Base-by-base conservation (phyloP, 2,888 invertebrate genomes). In the Aradus depressus region DNA sequence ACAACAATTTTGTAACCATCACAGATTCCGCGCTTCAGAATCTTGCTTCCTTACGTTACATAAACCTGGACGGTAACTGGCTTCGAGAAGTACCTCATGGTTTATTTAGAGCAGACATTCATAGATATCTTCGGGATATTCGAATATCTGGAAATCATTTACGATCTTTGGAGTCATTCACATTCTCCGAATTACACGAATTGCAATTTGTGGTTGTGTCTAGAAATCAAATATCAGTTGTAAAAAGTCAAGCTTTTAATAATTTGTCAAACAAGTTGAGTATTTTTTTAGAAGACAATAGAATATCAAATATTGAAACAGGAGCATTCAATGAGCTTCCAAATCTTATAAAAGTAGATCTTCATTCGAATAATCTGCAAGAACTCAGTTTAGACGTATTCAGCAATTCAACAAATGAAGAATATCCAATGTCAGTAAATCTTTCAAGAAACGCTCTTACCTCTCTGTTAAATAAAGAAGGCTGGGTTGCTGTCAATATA, bases 21-120 rank as follows among this genome's bases (percentile, higher is more conserved):
- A 77, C 80, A 50, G 73, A 80, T 34, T 76, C 80, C 14, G 80
- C 84, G 3, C 74, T 88, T 34, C 76, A 77, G 52, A 73, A 77
- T 44, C 76, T 84, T 66, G 72, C 75, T 4, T 77, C 79, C 63
- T 65, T 87, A 23, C 81, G 81, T 64, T 89, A 89, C 68, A 72
- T 90, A 52, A 90, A 90, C 67, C 70, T 92, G 63, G 89, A 89
- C 64, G 87, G 85, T 49, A 92, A 92, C 68, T 77, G 84, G 61
- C 73, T 92, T n/a, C 77, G 79, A 55, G 73, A 75, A 38, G 71
- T 91, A 51, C 81, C 84, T 0, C 70, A 73, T 26, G 77, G 77
- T 54, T 71, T 85, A 39, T 81, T 88, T 61, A 75, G 79, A 61
- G 72, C 78, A 2, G 79, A 78, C 51, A 70, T 80, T 4, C 85